Evolutionary conservation across 2,888 invertebrate species (phyloP), one percentile per base, ranked within the genome.

Genomic region (Lasioglossum malachurum): DNA sequence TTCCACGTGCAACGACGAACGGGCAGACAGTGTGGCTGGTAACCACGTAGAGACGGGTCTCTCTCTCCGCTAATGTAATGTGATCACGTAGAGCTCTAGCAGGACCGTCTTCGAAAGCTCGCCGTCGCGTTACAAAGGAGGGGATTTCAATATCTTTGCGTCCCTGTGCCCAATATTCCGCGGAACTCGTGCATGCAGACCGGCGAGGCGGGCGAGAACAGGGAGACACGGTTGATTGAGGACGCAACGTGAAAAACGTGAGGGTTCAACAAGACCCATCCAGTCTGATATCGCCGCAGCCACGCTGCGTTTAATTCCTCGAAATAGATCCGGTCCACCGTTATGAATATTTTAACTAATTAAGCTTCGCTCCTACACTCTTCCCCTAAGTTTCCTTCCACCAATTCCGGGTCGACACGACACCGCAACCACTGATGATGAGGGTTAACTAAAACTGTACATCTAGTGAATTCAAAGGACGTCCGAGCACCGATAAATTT

Each of bases 81-180:
- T 86, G 87, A 85, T 87, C 87, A 87, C 85, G 87, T 87, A 87
- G 76, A 57, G 57, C 57, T 57, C 87, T 74, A n/a, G 78, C 60
- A 67, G 69, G 64, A 67, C 83, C 86, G 76, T 80, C 71, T 77
- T 78, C 71, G 85, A 79, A 19, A 75, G 57, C 75, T 75, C 77
- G 74, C 82, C 19, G 75, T 10, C 38, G 77, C 44, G 78, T 87
- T 87, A 81, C 84, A 85, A 88, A 87, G 84, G 83, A 77, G 41
- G 81, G 83, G 87, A 88, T 87, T 88, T 87, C 88, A 88, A 88
- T 88, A 88, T 88, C 87, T 82, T 75, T 69, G 64, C 75, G 76
- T 78, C 84, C 78, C 78, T 80, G 71, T 49, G 71, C 57, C 75
- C 87, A 82, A 88, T 87, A 84, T 87, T 86, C 84, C 53, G 80